Evolutionary conservation across 2,797 vertebrate species (phyloP).

Genomic region (Champsocephalus esox): DNA sequence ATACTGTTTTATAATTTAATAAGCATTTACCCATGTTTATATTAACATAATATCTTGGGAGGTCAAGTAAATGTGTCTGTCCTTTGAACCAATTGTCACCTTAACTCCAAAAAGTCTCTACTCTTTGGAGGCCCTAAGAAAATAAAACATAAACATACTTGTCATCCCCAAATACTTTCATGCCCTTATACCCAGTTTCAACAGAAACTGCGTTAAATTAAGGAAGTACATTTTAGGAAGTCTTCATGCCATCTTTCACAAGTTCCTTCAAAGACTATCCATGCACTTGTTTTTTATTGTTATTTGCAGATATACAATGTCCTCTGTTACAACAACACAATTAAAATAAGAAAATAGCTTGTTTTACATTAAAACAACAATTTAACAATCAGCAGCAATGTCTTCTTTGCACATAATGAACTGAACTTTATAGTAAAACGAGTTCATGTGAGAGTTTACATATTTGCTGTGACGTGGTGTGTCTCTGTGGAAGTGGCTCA

Average conservation of each 20-base stretch:
- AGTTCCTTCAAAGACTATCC: background rate
- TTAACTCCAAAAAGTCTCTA: no score
- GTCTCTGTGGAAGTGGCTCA: conserved; percentile 39
- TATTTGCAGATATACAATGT: background rate
- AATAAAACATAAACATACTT: no score
- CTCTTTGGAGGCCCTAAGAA: no score
- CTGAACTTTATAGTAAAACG: background rate
- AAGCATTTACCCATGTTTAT: background rate
- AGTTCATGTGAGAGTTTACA: background rate
- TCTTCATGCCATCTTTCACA: background rate
- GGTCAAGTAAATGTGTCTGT: background rate
- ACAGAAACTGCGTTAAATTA: background rate
- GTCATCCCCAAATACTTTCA: background rate
- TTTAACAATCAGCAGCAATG: background rate
- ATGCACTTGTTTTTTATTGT: background rate
- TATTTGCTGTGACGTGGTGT: background rate
- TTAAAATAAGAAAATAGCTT: background rate
- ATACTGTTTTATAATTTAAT: background rate
- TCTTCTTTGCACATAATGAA: background rate
- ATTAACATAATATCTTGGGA: background rate
- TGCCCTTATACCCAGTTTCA: background rate
- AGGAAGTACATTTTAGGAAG: background rate
- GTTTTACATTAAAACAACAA: background rate
- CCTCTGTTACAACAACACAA: background rate
- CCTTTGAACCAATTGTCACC: background rate